These are phyloP conservation scores for Accipiter virgatus DNA, from an alignment of 2,113 vertebrate species.

Conservation along the genomic window DNA sequence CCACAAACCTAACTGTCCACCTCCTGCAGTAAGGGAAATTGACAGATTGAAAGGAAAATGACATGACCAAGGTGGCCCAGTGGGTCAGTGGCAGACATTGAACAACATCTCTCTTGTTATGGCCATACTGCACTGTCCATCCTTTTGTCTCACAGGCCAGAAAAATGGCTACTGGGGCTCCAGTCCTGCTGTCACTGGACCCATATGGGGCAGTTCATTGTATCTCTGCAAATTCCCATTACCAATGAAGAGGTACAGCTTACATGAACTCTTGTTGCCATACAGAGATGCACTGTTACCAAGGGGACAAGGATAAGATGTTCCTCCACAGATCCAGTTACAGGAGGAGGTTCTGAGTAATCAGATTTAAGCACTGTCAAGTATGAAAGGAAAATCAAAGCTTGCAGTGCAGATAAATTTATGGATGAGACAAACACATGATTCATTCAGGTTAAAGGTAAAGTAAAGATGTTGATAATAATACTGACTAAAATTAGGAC, in stretches of 20 bases:
- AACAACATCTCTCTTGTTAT: not conserved
- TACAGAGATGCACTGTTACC: slow-evolving; percentile 24
- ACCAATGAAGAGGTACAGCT: not conserved
- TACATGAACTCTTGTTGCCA: not conserved
- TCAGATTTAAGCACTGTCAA: slow-evolving; percentile 18
- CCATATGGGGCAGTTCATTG: not conserved
- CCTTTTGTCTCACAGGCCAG: not conserved
- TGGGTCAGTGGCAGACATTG: not conserved
- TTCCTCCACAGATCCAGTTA: slow-evolving; percentile 29
- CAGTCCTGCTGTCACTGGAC: not conserved
- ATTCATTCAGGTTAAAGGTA: not conserved
- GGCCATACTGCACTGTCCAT: not conserved
- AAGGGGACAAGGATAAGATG: slow-evolving; percentile 41
- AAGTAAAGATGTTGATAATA: not conserved
- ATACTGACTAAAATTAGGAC: not conserved
- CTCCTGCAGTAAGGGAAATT: not conserved
- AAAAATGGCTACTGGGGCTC: not conserved
- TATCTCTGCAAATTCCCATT: not conserved
- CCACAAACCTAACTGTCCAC: not conserved
- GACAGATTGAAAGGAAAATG: not conserved
- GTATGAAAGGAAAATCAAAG: slow-evolving; percentile 10
- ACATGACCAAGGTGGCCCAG: not conserved
- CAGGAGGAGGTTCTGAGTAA: slow-evolving; percentile 23
- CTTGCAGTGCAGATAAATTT: not conserved
- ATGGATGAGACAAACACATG: not conserved